A percentile compares a stretch with the other conserved stretches of the same genome.
phyloP scores from a whole-genome alignment of 2,113 vertebrate species.

The Sapajus apella region DNA sequence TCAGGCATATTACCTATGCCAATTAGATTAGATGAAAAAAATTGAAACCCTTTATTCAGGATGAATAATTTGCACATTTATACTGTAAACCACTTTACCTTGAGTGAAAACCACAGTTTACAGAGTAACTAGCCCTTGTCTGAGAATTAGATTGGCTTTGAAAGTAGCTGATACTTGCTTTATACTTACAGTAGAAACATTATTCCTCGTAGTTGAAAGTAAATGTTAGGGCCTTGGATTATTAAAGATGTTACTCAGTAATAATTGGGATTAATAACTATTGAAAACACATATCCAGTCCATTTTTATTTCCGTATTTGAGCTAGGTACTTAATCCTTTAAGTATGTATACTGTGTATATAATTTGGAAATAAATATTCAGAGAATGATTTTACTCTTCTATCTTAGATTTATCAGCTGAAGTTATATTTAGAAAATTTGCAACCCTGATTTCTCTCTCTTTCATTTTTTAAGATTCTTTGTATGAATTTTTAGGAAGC shows the following conservation, averaged over 20 bases:
- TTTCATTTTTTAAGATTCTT: neutral
- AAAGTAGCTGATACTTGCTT: neutral
- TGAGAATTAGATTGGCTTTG: neutral
- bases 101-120: neutral
- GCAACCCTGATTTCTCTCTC: neutral
- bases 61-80: neutral
- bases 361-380: neutral
- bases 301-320: conserved; percentile 21
- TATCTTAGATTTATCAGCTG: neutral
- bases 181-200: neutral
- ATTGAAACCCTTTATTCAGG: neutral
- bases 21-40: neutral
- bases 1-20: neutral
- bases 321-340: neutral
- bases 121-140: neutral
- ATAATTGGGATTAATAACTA: conserved; percentile 37
- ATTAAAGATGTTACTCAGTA: neutral
- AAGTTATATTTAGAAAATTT: conserved; percentile 12
- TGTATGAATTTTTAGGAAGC: neutral
- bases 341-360: neutral
- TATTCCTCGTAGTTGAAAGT: neutral
- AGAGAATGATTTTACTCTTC: neutral
- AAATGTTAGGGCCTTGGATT: neutral
- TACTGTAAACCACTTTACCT: neutral
- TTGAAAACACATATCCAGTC: neutral